Conservation (phyloP, 2,797 vertebrate genomes). For the Zenarchopterus dispar region DNA sequence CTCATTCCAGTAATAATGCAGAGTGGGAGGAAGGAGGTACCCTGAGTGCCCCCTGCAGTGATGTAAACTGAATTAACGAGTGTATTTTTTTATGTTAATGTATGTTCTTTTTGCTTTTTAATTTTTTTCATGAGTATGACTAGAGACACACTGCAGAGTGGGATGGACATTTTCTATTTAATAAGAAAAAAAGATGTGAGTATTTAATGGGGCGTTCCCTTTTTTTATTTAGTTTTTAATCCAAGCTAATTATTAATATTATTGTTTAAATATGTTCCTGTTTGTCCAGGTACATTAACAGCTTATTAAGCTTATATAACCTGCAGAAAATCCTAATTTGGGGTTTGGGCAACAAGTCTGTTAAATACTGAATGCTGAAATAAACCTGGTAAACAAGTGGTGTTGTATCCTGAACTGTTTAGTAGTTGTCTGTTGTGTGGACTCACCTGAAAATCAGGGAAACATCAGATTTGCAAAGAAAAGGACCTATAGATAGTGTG, state of each 20-base stretch:
- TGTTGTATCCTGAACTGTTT: no score
- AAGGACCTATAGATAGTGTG: no score
- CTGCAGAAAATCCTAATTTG: constrained; percentile 38
- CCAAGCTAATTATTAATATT: constrained; percentile 76
- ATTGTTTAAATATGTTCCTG: constrained; percentile 51
- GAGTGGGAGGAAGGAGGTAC: constrained; percentile 24
- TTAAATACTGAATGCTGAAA: constrained; percentile 61
- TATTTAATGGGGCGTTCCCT: constrained; percentile 81
- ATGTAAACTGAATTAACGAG: constrained; percentile 41
- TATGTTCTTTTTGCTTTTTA: constrained; percentile 43
- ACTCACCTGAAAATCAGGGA: constrained; percentile 39
- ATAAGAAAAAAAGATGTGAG: constrained; percentile 76
- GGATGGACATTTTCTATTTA: constrained; percentile 84
- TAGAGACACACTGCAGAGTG: constrained; percentile 54
- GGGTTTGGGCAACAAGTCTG: constrained; percentile 42
- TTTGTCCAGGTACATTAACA: constrained; percentile 61
- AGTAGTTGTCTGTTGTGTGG: background rate
- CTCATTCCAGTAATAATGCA: constrained; percentile 6
- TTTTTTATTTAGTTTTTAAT: constrained; percentile 77
- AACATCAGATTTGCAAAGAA: constrained; percentile 6
- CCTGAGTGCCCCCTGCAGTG: constrained; percentile 7
- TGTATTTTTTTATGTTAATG: constrained; percentile 49
- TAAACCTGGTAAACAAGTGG: constrained; percentile 67
- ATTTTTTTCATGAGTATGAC: constrained; percentile 48
- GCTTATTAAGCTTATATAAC: constrained; percentile 62